A percentile compares a stretch with the other conserved stretches of the same genome.
Conservation (phyloP, 2,888 invertebrate species). For the Coenonympha glycerion region DNA sequence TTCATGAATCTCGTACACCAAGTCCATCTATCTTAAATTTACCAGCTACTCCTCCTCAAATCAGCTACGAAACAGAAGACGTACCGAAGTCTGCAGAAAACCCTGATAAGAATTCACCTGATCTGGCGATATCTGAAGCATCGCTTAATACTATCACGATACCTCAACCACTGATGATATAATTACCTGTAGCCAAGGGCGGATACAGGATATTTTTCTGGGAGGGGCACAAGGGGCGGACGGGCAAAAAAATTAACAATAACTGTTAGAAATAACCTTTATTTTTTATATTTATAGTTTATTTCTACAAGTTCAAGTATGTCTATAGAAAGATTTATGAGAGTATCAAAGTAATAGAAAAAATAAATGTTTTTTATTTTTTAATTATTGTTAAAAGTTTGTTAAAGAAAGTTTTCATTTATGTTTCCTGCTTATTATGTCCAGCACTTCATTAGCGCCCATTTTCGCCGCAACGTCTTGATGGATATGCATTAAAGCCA, state of each 20-base stretch:
- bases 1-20: slow-evolving; percentile 17
- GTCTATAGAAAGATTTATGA: too few species aligned
- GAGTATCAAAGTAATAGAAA: too few species aligned
- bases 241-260: too few species aligned
- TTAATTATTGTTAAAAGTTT: too few species aligned
- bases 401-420: too few species aligned
- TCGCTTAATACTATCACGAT: slow-evolving; percentile 12
- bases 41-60: slow-evolving; percentile 16
- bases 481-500: neutral
- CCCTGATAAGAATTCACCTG: slow-evolving; percentile 12
- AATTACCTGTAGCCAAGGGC: slow-evolving; percentile 26
- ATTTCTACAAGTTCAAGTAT: too few species aligned
- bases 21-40: slow-evolving; percentile 24
- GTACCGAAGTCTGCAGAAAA: slow-evolving; percentile 15
- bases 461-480: neutral
- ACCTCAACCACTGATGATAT: slow-evolving; percentile 16
- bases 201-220: too few species aligned
- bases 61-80: slow-evolving; percentile 16
- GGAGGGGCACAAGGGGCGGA: too few species aligned
- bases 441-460: neutral
- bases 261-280: too few species aligned
- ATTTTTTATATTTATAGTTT: too few species aligned
- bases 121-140: slow-evolving; percentile 6
- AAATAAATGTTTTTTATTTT: too few species aligned
- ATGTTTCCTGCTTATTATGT: too few species aligned